Percentiles rank a stretch among this genome's conserved stretches.
Evolutionary conservation across 2,888 invertebrate genomes (phyloP).

Genomic region (Junonia oenone): DNA sequence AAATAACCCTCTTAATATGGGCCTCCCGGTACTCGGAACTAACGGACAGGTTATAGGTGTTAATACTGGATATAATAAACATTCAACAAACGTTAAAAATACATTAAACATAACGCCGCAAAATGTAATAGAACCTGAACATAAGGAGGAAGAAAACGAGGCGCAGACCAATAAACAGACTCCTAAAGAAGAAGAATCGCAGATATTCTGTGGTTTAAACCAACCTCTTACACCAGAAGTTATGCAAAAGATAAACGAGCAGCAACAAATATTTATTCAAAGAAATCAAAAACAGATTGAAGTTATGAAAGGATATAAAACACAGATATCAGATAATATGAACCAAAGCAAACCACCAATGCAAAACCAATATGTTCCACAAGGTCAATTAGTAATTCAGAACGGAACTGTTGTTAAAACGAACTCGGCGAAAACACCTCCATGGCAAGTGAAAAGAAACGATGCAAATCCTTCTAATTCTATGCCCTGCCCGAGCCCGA

Average conservation of each 20-base stretch:
- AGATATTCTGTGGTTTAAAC: constrained; percentile 68
- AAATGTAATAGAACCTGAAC: constrained; percentile 42
- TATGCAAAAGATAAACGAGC: constrained; percentile 78
- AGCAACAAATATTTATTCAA: constrained; percentile 78
- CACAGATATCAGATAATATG: constrained; percentile 55
- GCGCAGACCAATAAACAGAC: constrained; percentile 40
- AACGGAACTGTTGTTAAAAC: constrained; percentile 73
- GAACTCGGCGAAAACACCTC: constrained; percentile 77
- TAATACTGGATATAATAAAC: constrained; percentile 64
- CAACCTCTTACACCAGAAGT: constrained; percentile 73
- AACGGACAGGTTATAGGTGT: constrained; percentile 82
- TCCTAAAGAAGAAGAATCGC: constrained; percentile 61
- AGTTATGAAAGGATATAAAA: constrained; percentile 72
- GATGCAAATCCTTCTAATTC: constrained; percentile 41
- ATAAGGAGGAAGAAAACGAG: constrained; percentile 58
- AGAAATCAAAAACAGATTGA: constrained; percentile 76
- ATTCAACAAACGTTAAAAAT: constrained; percentile 48
- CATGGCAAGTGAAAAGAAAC: constrained; percentile 77
- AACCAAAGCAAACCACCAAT: constrained; percentile 51
- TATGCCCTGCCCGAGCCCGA: constrained; percentile 56
- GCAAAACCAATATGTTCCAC: constrained; percentile 56
- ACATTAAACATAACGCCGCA: constrained; percentile 38
- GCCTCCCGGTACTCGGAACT: constrained; percentile 72
- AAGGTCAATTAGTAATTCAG: constrained; percentile 67
- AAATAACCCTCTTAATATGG: constrained; percentile 46